These are phyloP conservation scores for Rhinoptilus africanus DNA, from an alignment of 2,113 vertebrate species.

Conservation along the genomic window DNA sequence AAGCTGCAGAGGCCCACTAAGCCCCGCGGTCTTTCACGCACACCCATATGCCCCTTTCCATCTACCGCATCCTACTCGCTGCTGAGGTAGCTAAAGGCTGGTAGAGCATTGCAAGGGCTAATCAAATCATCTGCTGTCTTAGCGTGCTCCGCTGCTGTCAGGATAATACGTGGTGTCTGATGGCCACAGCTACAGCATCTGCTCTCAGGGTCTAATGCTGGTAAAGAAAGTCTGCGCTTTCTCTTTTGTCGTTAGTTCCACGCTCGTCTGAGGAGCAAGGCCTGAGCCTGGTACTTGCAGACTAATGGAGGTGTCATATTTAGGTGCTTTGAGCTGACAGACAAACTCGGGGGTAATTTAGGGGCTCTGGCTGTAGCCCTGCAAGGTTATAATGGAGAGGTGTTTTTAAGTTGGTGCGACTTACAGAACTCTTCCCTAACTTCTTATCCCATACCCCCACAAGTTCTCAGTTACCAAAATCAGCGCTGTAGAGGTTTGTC, in stretches of 20 bases:
- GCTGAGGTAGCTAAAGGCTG: neutral
- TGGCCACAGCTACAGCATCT: neutral
- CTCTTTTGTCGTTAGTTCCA: accelerated
- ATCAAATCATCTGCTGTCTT: neutral
- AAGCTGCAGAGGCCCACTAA: neutral
- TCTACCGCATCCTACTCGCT: accelerated
- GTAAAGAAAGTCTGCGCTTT: neutral
- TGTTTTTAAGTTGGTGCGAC: neutral
- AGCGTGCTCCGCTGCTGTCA: neutral
- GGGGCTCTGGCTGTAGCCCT: neutral
- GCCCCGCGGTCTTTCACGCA: neutral
- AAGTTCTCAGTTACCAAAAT: neutral
- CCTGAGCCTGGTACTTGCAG: neutral
- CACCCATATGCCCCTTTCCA: accelerated
- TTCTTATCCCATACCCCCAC: neutral
- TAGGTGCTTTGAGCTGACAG: neutral
- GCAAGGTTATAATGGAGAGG: neutral
- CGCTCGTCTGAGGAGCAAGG: neutral
- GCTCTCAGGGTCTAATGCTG: neutral
- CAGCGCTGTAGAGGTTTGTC: neutral
- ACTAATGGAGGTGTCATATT: neutral
- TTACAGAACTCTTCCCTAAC: neutral
- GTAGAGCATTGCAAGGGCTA: neutral
- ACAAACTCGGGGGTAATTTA: neutral
- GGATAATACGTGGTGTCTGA: accelerated